A percentile compares a stretch with the other conserved stretches of the same genome.
Conservation (phyloP, 37 sponge, comb jelly and placozoan genomes). For the Eunapius fragilis region DNA sequence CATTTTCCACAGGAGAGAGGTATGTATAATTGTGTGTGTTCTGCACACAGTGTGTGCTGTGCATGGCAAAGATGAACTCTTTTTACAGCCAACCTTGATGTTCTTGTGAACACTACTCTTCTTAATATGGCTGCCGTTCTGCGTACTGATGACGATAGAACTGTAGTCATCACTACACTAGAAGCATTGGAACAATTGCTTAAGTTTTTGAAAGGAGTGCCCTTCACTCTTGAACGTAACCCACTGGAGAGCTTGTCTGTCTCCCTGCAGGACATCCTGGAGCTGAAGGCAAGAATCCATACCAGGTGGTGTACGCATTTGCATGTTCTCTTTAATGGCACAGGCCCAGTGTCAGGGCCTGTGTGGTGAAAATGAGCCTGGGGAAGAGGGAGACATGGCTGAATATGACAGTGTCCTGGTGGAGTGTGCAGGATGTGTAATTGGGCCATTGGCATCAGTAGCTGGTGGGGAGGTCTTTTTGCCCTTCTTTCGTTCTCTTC, state of each 20-base stretch:
- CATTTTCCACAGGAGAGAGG: background rate
- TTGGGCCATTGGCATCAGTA: constrained; percentile 56
- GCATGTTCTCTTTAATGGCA: background rate
- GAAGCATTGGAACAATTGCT: constrained; percentile 59
- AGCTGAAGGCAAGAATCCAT: constrained; percentile 29
- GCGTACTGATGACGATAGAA: constrained; percentile 55
- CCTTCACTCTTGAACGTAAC: background rate
- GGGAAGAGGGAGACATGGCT: constrained; percentile 23
- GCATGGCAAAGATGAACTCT: background rate
- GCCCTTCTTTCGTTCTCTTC: constrained; percentile 9
- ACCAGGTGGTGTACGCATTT: background rate
- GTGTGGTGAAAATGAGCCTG: constrained; percentile 14
- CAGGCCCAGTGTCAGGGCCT: constrained; percentile 68
- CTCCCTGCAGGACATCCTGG: constrained; percentile 52
- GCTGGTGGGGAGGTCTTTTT: constrained; percentile 50
- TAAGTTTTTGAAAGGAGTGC: constrained; percentile 33
- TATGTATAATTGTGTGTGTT: background rate
- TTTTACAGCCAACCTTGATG: constrained; percentile 29
- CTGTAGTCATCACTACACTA: constrained; percentile 52
- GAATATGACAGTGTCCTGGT: constrained; percentile 64
- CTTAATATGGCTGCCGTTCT: constrained; percentile 48
- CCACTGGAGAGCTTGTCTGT: constrained; percentile 44
- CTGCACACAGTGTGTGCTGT: no score
- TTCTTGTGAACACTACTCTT: constrained; percentile 63
- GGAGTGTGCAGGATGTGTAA: constrained; percentile 60